phyloP scores from a whole-genome alignment of 2,797 vertebrate species.

The Gastrophryne carolinensis region DNA sequence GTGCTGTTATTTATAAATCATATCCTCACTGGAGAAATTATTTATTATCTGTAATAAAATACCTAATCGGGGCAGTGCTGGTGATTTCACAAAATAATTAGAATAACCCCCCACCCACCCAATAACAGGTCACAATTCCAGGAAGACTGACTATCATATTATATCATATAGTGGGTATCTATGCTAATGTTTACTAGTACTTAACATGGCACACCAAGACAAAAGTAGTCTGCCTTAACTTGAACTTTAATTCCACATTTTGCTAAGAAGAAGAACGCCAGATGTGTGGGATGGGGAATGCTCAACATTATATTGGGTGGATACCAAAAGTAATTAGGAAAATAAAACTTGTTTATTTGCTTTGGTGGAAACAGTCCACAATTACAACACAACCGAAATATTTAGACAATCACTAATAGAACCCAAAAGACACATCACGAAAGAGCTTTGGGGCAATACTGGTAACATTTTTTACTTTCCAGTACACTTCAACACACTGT shows the following conservation, averaged over 20 bases:
- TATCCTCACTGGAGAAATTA: no score
- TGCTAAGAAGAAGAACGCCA: slow-evolving; percentile 69
- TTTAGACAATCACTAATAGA: slow-evolving; percentile 69
- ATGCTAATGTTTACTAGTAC: no score
- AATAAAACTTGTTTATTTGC: slow-evolving; percentile 72
- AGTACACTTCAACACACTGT: neutral
- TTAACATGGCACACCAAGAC: slow-evolving; percentile 39
- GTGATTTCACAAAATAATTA: no score
- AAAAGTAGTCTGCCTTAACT: slow-evolving; percentile 45
- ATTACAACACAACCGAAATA: slow-evolving; percentile 73
- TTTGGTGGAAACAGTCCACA: slow-evolving; percentile 76
- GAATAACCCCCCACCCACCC: no score
- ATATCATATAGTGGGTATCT: no score
- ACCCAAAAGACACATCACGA: slow-evolving; percentile 61
- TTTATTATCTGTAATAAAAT: no score
- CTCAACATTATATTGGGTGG: slow-evolving; percentile 69
- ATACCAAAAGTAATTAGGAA: slow-evolving; percentile 64
- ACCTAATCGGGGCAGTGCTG: no score
- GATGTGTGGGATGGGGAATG: slow-evolving; percentile 79
- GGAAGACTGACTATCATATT: no score
- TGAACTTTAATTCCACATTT: slow-evolving; percentile 53
- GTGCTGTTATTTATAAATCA: no score
- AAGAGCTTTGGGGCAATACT: slow-evolving; percentile 58
- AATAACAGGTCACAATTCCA: no score
- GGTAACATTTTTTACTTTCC: neutral